Evolutionary conservation across 2,113 vertebrate genomes (phyloP), one percentile per base, ranked within the genome.

Genomic region (Coptodon rendalli): DNA sequence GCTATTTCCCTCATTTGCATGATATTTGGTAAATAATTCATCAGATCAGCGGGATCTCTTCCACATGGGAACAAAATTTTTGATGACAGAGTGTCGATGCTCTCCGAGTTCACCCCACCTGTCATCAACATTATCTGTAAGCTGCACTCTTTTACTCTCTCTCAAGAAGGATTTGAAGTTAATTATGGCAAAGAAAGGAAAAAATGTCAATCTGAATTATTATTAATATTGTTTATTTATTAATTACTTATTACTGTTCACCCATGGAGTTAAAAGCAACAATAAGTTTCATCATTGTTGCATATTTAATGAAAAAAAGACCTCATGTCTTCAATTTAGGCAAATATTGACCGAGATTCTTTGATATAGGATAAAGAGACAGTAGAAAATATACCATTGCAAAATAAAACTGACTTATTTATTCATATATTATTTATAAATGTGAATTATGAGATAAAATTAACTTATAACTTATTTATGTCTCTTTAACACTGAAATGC

Each of bases 1-100:
- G 43, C 80, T 34, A 48, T 86, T 82, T 81, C 79, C 17, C n/a
- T 80, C 29, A 87, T 93, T 87, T 89, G 9, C 88, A 93, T 93
- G 91, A 90, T 86, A 87, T 89, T 83, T 80, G 19, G 84, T 93
- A 88, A 91, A 93, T 93, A 92, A 93, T 93, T 92, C 89, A 92
- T 87, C 71, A 71, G 80, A 24, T 87, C 84, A 80, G 87, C 82
- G 56, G 73, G 87, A 63, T 57, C 17, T 73, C 29, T 56, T 80
- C 34, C 80, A 79, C 78, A 27, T 43, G 83, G 89, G 83, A 68
- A 68, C 80, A 31, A 22, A 82, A 52, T 76, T 83, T 36, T 54
- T 11, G 19, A 43, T 87, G 89, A 87, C 92, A 91, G 91, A 85
- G 91, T 71, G 83, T 22, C 31, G 40, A 83, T 43, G 66, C n/a